These are phyloP conservation scores for Scaptomyza reducta DNA, from an alignment of 2,888 invertebrate genomes.

Conservation along the genomic window DNA sequence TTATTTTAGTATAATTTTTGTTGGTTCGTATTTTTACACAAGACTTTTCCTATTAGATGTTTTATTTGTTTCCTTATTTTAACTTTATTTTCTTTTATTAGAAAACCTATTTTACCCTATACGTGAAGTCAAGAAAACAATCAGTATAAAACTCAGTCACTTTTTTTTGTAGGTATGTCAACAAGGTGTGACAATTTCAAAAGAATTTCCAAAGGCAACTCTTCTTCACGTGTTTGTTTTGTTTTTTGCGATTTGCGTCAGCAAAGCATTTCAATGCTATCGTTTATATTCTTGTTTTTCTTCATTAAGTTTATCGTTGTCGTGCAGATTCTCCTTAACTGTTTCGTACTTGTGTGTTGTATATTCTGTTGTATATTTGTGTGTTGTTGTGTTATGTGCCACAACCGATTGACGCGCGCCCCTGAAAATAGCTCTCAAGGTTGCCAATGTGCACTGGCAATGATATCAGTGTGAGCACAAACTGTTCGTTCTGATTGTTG, in stretches of 20 bases:
- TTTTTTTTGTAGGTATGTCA: not conserved
- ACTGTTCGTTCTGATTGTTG: slow-evolving; percentile 1
- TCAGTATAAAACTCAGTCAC: not conserved
- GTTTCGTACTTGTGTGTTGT: slow-evolving; percentile 10
- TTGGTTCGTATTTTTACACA: not conserved
- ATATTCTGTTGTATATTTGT: no score
- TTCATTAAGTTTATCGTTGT: not conserved
- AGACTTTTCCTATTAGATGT: not conserved
- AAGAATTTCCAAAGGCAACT: slow-evolving; percentile 5
- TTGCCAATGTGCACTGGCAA: slow-evolving; percentile 46
- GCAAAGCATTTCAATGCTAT: slow-evolving; percentile 18
- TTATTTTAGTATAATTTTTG: no score
- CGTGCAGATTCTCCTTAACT: slow-evolving; percentile 33
- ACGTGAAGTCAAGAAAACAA: not conserved
- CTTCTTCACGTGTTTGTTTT: not conserved
- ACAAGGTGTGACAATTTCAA: slow-evolving; percentile 20
- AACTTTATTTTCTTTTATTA: not conserved
- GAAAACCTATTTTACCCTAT: not conserved
- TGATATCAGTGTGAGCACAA: slow-evolving; percentile 6
- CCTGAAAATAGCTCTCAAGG: slow-evolving; percentile 82
- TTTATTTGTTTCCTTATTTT: not conserved
- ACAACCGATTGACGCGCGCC: slow-evolving; percentile 63
- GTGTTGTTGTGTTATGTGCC: slow-evolving; percentile 24
- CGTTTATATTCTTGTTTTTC: not conserved
- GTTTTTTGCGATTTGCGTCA: not conserved